Evolutionary conservation across 2,797 vertebrate species (phyloP).

Genomic region (Avahi laniger): DNA sequence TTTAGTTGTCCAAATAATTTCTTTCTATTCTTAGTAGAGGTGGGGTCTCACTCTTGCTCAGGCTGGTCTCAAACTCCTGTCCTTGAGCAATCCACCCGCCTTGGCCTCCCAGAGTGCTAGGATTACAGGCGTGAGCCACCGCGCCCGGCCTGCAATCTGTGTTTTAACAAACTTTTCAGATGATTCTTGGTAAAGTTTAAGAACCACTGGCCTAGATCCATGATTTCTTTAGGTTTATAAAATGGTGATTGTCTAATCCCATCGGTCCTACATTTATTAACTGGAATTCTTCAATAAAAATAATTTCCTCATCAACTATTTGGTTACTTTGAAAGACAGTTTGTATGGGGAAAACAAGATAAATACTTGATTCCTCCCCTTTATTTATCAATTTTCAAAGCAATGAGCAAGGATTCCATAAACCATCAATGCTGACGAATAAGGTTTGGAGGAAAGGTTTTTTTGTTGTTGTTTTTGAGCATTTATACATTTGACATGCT

Average conservation of each 20-base stretch:
- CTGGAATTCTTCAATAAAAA: not conserved
- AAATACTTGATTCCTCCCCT: not conserved
- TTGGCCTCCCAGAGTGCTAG: no score
- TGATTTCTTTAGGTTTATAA: not conserved
- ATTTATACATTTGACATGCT: not conserved
- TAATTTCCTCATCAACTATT: not conserved
- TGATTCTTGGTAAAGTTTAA: not conserved
- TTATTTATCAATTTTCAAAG: not conserved
- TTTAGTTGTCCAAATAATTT: no score
- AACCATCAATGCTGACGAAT: not conserved
- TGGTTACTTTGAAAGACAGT: not conserved
- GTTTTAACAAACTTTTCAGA: not conserved
- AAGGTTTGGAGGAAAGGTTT: not conserved
- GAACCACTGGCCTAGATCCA: not conserved
- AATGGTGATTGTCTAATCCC: not conserved
- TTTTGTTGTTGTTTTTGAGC: not conserved
- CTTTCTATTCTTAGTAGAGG: no score
- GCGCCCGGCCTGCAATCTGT: not conserved
- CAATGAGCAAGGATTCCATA: not conserved
- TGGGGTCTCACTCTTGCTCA: no score
- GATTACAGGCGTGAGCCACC: no score
- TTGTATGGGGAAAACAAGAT: not conserved
- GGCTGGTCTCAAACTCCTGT: no score
- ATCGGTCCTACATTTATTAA: not conserved
- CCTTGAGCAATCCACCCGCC: no score